Percentiles rank a stretch among this genome's conserved stretches.
Evolutionary conservation across 2,113 vertebrate species (phyloP).

Genomic region (Charina bottae): DNA sequence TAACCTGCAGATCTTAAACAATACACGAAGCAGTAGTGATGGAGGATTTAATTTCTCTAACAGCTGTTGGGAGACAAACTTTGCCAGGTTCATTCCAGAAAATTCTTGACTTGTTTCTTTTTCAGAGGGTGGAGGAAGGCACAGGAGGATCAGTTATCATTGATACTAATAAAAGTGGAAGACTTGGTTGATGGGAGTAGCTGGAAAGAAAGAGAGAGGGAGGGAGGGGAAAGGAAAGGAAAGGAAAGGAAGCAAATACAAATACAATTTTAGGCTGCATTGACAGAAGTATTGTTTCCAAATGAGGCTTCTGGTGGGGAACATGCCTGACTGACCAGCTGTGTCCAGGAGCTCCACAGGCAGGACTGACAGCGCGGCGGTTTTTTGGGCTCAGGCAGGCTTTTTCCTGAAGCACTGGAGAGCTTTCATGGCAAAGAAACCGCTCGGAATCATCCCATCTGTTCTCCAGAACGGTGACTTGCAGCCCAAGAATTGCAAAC

Average conservation of each 20-base stretch:
- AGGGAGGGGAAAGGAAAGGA: background rate
- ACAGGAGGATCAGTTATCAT: background rate
- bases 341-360: too few relatives aligned
- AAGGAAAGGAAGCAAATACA: background rate
- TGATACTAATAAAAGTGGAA: background rate
- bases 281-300: background rate
- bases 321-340: too few relatives aligned
- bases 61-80: background rate
- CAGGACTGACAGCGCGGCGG: too few relatives aligned
- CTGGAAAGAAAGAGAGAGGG: background rate
- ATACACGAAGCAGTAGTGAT: background rate
- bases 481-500: too few relatives aligned
- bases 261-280: background rate
- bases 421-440: too few relatives aligned
- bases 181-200: background rate
- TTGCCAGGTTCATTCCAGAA: background rate
- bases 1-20: background rate
- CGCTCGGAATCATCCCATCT: too few relatives aligned
- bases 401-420: too few relatives aligned
- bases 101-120: background rate
- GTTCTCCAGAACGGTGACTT: too few relatives aligned
- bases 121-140: background rate
- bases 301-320: too few relatives aligned
- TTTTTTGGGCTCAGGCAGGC: too few relatives aligned
- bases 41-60: background rate